phyloP scores from a whole-genome alignment of 1,140 invertebrate genomes.

The Drosophila setifemur region DNA sequence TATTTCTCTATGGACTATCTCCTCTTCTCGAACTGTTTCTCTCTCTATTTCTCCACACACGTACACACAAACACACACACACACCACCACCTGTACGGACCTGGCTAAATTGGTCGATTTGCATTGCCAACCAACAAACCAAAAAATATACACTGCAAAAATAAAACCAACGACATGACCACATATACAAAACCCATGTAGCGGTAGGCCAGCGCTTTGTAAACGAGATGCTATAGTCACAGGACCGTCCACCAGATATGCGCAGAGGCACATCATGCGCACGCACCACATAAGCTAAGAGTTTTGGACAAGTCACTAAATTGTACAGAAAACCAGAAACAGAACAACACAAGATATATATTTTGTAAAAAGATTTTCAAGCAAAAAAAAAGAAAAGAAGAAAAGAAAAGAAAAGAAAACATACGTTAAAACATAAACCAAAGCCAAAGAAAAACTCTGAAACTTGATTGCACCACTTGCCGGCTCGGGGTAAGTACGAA shows the following conservation, averaged over 20 bases:
- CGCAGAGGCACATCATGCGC: constrained; percentile 75
- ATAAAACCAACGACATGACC: constrained; percentile 18
- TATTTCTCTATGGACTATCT: constrained; percentile 47
- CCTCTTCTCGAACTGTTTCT: constrained; percentile 41
- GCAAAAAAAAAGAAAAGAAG: constrained; percentile 12
- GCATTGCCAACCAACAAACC: no score
- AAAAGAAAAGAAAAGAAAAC: constrained; percentile 34
- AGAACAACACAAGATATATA: constrained; percentile 58
- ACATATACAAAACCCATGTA: constrained; percentile 58
- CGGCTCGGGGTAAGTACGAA: constrained; percentile 49
- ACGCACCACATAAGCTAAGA: constrained; percentile 79
- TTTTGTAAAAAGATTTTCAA: constrained; percentile 74
- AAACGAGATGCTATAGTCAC: constrained; percentile 82
- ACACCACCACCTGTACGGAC: constrained; percentile 30
- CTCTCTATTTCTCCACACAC: constrained; percentile 39
- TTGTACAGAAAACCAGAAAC: constrained; percentile 36
- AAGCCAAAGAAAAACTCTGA: constrained; percentile 22
- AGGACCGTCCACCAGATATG: constrained; percentile 79
- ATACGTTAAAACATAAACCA: constrained; percentile 50
- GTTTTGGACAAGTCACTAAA: constrained; percentile 47
- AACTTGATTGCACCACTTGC: constrained; percentile 36
- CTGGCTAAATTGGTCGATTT: constrained; percentile 41
- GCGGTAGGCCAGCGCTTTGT: constrained; percentile 82
- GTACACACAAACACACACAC: constrained; percentile 19
- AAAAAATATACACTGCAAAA: constrained; percentile 45